A percentile compares a stretch with the other conserved stretches of the same genome.
Conservation (phyloP, 2,113 vertebrate genomes). For the Rhabdomys dilectus region DNA sequence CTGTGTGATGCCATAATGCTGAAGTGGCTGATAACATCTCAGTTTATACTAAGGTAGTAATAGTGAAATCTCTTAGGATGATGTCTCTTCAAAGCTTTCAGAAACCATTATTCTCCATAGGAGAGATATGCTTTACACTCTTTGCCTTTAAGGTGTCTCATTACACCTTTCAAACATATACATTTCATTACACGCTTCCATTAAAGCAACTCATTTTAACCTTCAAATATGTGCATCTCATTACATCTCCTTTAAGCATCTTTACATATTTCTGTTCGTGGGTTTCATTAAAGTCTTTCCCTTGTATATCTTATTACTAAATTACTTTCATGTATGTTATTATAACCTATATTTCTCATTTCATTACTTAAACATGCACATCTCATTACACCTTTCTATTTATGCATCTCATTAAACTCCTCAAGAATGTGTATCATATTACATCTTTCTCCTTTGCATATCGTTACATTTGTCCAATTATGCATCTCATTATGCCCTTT, state of each 20-base stretch:
- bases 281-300: slow-evolving; percentile 76
- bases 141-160: slow-evolving; percentile 74
- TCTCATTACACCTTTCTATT: slow-evolving; percentile 81
- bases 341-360: slow-evolving; percentile 81
- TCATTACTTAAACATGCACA: slow-evolving; percentile 78
- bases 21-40: slow-evolving; percentile 25
- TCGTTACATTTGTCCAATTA: slow-evolving; percentile 75
- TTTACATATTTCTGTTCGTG: slow-evolving; percentile 78
- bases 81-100: slow-evolving; percentile 62
- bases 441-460: slow-evolving; percentile 76
- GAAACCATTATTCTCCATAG: slow-evolving; percentile 67
- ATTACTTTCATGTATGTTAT: slow-evolving; percentile 83
- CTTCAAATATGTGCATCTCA: slow-evolving; percentile 82
- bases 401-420: slow-evolving; percentile 77
- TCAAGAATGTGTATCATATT: slow-evolving; percentile 76
- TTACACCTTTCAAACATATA: slow-evolving; percentile 82
- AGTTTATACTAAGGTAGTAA: slow-evolving; percentile 59
- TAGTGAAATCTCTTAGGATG: slow-evolving; percentile 57
- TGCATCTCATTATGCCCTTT: slow-evolving; percentile 77
- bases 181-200: slow-evolving; percentile 77
- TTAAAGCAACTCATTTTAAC: slow-evolving; percentile 78
- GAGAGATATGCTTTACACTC: slow-evolving; percentile 61
- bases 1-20: slow-evolving; percentile 19
- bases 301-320: slow-evolving; percentile 80
- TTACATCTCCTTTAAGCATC: slow-evolving; percentile 80